Percentiles rank a stretch among this genome's conserved stretches.
These are phyloP conservation scores for Thelaira solivaga DNA, from an alignment of 2,888 invertebrate genomes.

Conservation along the genomic window DNA sequence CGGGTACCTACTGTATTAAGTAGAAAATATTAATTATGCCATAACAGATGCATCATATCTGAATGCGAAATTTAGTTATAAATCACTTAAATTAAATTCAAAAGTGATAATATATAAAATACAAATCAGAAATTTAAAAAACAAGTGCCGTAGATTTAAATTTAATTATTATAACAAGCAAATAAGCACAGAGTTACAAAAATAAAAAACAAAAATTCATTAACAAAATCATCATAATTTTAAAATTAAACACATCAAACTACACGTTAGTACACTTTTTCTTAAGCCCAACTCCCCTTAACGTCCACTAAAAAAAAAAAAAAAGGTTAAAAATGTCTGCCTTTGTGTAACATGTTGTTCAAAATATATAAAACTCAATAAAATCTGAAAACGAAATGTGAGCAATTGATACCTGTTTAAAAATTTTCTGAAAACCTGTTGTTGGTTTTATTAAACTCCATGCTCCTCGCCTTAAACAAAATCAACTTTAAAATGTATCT, in stretches of 20 bases:
- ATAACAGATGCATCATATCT: constrained; percentile 24
- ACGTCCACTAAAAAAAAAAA: constrained; percentile 24
- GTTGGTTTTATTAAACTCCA: constrained; percentile 45
- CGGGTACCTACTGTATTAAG: too few species aligned
- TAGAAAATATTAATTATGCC: constrained; percentile 34
- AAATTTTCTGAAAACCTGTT: constrained; percentile 56
- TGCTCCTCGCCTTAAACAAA: constrained; percentile 39
- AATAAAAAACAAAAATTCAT: not conserved
- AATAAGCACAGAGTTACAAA: not conserved
- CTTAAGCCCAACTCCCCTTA: too few species aligned
- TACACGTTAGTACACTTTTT: not conserved
- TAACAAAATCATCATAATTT: not conserved
- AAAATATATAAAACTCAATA: constrained; percentile 16
- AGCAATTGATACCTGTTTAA: constrained; percentile 53
- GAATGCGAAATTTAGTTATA: constrained; percentile 3
- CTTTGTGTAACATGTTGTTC: constrained; percentile 33
- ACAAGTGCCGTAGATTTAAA: constrained; percentile 36
- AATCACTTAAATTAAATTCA: constrained; percentile 12
- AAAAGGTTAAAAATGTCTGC: constrained; percentile 45
- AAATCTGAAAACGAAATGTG: not conserved
- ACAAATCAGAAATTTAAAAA: constrained; percentile 16
- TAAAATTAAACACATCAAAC: constrained; percentile 8
- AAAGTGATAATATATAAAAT: constrained; percentile 42
- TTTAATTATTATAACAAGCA: constrained; percentile 8
- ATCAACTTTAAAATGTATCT: too few species aligned